phyloP scores from a whole-genome alignment of 2,113 vertebrate genomes.

The Dicaeum eximium region DNA sequence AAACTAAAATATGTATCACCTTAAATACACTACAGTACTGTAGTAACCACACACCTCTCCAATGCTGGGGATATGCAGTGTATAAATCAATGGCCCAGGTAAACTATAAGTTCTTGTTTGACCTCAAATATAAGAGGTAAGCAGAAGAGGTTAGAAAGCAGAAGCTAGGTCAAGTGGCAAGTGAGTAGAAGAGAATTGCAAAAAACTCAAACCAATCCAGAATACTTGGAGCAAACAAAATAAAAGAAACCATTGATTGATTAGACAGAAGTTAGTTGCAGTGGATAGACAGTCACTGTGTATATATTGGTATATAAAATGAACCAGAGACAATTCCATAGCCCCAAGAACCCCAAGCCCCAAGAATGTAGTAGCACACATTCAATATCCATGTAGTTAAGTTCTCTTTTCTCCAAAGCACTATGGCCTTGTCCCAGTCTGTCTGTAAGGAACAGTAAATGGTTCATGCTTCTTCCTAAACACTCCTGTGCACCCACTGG shows the following conservation, averaged over 20 bases:
- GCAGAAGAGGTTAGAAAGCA: not conserved
- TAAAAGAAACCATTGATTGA: not conserved
- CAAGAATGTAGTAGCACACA: not conserved
- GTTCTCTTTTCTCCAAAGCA: not conserved
- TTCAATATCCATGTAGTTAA: not conserved
- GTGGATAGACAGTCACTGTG: not conserved
- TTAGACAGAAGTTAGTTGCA: not conserved
- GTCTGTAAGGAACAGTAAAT: not conserved
- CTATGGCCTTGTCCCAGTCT: not conserved
- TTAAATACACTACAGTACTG: not conserved
- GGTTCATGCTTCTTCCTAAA: not conserved
- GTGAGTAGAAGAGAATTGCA: not conserved
- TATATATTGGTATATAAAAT: not conserved
- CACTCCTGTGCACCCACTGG: fast-evolving
- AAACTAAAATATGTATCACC: not conserved
- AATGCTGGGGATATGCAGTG: not conserved
- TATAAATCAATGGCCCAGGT: not conserved
- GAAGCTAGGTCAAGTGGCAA: not conserved
- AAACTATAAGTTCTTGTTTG: not conserved
- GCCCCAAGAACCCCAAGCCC: not conserved
- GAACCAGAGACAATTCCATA: not conserved
- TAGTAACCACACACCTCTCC: not conserved
- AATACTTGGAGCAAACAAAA: not conserved
- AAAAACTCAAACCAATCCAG: not conserved
- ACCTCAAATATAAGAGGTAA: not conserved